phyloP scores from a whole-genome alignment of 2,888 invertebrate species.

The Drosophila paranaensis region DNA sequence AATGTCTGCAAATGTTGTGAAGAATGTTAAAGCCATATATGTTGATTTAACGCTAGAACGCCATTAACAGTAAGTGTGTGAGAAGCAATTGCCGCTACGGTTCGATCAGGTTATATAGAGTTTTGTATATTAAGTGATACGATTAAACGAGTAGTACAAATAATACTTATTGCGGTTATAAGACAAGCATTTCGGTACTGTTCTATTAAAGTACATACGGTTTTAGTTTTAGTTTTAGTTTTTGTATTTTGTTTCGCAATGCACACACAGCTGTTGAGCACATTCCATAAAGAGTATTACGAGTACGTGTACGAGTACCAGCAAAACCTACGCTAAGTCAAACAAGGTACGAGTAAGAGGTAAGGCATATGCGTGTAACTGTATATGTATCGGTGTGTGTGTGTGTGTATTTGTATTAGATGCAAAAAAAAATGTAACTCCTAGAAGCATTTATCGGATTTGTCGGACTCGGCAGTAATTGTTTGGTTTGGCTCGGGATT shows the following conservation, averaged over 20 bases:
- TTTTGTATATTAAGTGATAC: slow-evolving; percentile 39
- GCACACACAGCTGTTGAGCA: slow-evolving; percentile 46
- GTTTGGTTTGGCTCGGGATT: slow-evolving; percentile 7
- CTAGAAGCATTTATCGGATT: slow-evolving; percentile 55
- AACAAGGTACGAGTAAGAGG: slow-evolving; percentile 36
- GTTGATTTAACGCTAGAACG: slow-evolving; percentile 44
- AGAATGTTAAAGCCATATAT: slow-evolving; percentile 64
- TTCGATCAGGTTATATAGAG: slow-evolving; percentile 50
- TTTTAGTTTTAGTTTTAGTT: not conserved
- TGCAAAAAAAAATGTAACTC: slow-evolving; percentile 62
- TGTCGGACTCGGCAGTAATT: slow-evolving; percentile 46
- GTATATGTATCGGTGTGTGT: slow-evolving; percentile 1
- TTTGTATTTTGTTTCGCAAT: slow-evolving; percentile 17
- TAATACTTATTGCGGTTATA: slow-evolving; percentile 55
- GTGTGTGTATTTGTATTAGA: slow-evolving; percentile 16
- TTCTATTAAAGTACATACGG: slow-evolving; percentile 28
- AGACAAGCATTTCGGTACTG: slow-evolving; percentile 56
- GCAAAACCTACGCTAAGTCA: slow-evolving; percentile 48
- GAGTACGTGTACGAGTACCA: slow-evolving; percentile 40
- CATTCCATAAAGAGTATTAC: slow-evolving; percentile 41
- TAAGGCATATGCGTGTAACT: slow-evolving; percentile 8
- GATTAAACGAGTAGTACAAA: slow-evolving; percentile 56
- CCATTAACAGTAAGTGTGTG: slow-evolving; percentile 38
- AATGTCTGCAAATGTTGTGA: slow-evolving; percentile 56
- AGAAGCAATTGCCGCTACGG: slow-evolving; percentile 58